Evolutionary conservation across 2,113 vertebrate species (phyloP), one percentile per base, ranked within the genome.

Genomic region (Platysternon megacephalum): DNA sequence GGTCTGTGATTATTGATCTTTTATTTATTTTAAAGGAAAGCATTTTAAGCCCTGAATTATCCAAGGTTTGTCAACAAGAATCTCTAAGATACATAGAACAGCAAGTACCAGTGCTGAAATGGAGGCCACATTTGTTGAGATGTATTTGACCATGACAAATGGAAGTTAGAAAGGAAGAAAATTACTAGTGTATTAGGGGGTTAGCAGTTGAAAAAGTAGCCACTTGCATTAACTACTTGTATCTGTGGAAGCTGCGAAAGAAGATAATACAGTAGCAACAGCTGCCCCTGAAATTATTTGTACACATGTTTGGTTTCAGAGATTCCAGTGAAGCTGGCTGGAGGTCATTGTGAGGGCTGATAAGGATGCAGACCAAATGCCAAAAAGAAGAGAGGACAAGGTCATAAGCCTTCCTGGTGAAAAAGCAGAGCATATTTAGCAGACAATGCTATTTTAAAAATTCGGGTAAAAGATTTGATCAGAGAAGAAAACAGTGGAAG

Each of bases 261-360:
- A 78, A 96, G 53, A 93, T 97, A 97, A 97, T 89, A 94, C 96
- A 97, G 97, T 97, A 98, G 98, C 93, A 97, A 84, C 96, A 93
- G 94, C 95, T 97, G 94, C 90, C 97, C 89, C 96, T 93, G 84
- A 95, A 97, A 96, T 98, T 97, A 96, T 97, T 88, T 97, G 88
- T 89, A 96, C 91, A 83, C 84, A 88, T 84, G 42, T 95, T 96
- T 90, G 87, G 89, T 91, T 97, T 91, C 86, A 91, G 95, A 98
- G 97, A 96, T 95, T 96, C 91, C 82, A 95, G 85, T 68, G 79
- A 82, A 92, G 94, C 97, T 97, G 92, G 96, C 91, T 98, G 97
- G 97, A 98, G 98, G 98, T 98, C 98, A 98, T 84, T 90, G 65
- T 5, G 14, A 97, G 96, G n/a, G 26, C 96, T 97, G 97, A 98